Conservation (phyloP, 2,888 invertebrate genomes). For the Pantelozetes paolii region DNA sequence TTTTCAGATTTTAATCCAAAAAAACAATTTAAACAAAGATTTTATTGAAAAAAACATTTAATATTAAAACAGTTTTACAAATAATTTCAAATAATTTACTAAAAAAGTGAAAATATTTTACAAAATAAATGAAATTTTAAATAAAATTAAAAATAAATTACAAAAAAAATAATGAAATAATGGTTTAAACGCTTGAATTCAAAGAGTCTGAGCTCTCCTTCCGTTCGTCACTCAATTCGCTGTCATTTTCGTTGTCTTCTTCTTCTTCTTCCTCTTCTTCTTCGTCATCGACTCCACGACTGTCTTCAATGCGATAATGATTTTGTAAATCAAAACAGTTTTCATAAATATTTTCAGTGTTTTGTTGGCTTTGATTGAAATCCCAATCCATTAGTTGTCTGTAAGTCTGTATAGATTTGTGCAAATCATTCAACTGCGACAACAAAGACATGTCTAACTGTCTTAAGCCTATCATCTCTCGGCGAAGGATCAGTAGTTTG, state of each 20-base stretch:
- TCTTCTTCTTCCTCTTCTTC: neutral
- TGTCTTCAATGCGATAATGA: neutral
- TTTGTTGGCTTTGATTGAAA: neutral
- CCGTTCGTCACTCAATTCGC: constrained; percentile 6
- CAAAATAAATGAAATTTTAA: neutral
- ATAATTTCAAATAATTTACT: neutral
- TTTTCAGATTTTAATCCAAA: no score
- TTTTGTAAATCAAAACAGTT: constrained; percentile 3
- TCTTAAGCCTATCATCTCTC: constrained; percentile 63
- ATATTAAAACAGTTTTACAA: neutral
- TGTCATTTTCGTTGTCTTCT: neutral
- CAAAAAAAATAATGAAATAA: neutral
- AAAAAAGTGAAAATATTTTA: neutral
- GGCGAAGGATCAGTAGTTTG: constrained; percentile 22
- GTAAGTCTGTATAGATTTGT: constrained; percentile 86
- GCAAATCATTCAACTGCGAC: constrained; percentile 84
- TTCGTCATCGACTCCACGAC: neutral
- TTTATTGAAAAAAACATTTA: neutral
- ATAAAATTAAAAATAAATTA: neutral
- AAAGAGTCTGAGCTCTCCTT: constrained; percentile 25
- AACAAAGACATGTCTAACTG: constrained; percentile 82
- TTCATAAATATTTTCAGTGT: neutral
- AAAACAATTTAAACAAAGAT: no score
- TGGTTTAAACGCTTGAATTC: constrained; percentile 9
- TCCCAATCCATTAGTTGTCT: constrained; percentile 58